Base-by-base conservation (phyloP, 53 echinoderm and acorn worm species). In the Actinopyga echinites region DNA sequence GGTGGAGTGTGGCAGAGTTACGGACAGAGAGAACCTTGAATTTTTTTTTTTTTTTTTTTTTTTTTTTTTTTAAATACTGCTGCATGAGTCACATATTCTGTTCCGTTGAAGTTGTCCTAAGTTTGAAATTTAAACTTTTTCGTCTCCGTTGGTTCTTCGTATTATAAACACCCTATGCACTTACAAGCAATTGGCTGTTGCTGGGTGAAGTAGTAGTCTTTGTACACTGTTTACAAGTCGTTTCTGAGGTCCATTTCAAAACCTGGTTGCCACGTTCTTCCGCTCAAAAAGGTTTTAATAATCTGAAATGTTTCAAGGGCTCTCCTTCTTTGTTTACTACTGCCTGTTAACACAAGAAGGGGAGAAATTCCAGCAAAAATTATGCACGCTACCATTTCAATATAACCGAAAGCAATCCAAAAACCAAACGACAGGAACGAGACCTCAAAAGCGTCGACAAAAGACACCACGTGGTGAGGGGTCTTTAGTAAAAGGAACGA, bases 171-270 rank as follows among this genome's bases (percentile, higher is more conserved):
- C n/a, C n/a, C n/a, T n/a, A n/a, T n/a, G n/a, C n/a, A n/a, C n/a
- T n/a, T 54, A 54, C 19, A 10, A 54, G 58, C 59, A 22, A 0
- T 0, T 59, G 28, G 8, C 59, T 19, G 59, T 59, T 59, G 59
- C 59, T 24, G 0, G 8, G 22, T 22, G 8, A 28, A 22, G 8
- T 7, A 40, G 10, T 40, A 10, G 40, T 0, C 7, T 40, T 40
- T 7, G 10, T 40, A 40, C 10, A 4, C 10, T 0, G 8, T 40
- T 40, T 10, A 40, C 40, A 40, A 40, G 40, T 40, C 28, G 8
- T 26, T 77, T 56, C 77, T 26, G 6, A 77, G 28, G 29, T 77
- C 32, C 77, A 77, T 53, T 56, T 77, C 77, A 30, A 77, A 77
- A 33, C 77, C 77, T 49, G 13, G 77, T 24, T 77, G 77, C 77